Evolutionary conservation across 2,797 vertebrate genomes (phyloP), one percentile per base, ranked within the genome.

Genomic region (Oceanodroma leucorhoa): DNA sequence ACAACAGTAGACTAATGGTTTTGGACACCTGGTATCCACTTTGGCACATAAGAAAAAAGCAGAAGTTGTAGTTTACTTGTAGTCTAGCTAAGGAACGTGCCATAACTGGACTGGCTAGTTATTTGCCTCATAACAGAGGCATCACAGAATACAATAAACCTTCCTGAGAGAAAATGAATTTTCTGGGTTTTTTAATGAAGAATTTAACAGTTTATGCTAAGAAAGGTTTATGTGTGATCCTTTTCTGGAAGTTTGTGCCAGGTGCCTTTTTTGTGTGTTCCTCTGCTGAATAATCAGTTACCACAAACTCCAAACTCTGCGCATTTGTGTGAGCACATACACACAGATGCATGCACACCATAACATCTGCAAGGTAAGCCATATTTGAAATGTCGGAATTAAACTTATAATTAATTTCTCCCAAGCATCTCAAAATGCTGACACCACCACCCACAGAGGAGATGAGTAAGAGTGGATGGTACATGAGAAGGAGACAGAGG

Each of bases 291-390:
- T 32, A 38, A 18, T 69, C 5, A 2, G 5, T 53, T 81, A 50
- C 10, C 24, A 29, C 55, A 66, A 50, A 1, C 12, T 48, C 19
- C 40, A 50, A 38, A 13, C 34, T 29, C 66, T 3, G 5, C 1
- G 1, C 1, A 1, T 41, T 80, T 1, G 0, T 41, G 14, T 36
- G 32, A 72, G 51, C 8, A 14, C 24, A 17, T 23, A 34, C 21
- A 21, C 12, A 38, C 1, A 51, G 15, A 57, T 34, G 10, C 11
- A 22, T 0, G 1, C 51, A 10, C 27, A 13, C 38, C 19, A 43
- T 26, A 23, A 50, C 32, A 57, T 34, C 55, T 85, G 51, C 55
- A 80, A 73, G 38, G n/a, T 2, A 1, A 58, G 22, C 36, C 13
- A 19, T 8, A 50, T 75, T 13, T 65, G 43, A 57, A 83, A 73